These are phyloP conservation scores for Thysanoteuthis rhombus DNA, from an alignment of 2,888 invertebrate species.

Conservation along the genomic window DNA sequence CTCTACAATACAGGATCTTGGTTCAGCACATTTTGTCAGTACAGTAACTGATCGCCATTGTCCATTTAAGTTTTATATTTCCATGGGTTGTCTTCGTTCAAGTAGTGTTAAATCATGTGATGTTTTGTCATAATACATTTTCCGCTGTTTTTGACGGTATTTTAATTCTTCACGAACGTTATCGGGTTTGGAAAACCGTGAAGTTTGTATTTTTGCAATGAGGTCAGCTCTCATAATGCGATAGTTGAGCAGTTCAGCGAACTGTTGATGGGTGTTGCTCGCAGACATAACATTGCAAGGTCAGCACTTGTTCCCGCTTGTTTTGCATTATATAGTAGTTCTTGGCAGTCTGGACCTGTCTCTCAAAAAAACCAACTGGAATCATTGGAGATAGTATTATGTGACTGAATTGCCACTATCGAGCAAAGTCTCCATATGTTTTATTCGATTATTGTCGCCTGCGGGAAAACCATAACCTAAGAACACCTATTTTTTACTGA, in stretches of 20 bases:
- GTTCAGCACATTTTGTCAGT: too few species aligned
- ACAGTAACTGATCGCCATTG: too few species aligned
- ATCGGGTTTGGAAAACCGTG: background rate
- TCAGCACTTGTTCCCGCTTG: background rate
- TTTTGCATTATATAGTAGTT: background rate
- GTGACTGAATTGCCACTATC: constrained; percentile 21
- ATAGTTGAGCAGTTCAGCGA: constrained; percentile 31
- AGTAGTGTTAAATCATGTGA: background rate
- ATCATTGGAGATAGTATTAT: constrained; percentile 28
- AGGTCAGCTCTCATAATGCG: too few species aligned
- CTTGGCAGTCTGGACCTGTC: constrained; percentile 25
- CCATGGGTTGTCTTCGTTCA: too few species aligned
- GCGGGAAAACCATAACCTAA: constrained; percentile 33
- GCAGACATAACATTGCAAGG: background rate
- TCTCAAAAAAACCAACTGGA: constrained; percentile 32
- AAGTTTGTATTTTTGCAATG: background rate
- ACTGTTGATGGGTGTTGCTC: constrained; percentile 1
- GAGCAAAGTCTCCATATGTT: background rate
- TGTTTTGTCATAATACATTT: background rate
- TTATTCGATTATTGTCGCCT: constrained; percentile 32
- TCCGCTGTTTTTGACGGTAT: background rate
- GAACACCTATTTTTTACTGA: constrained; percentile 27
- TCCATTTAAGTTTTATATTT: too few species aligned
- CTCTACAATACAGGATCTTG: too few species aligned
- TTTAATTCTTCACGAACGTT: background rate